Percentiles rank a stretch among this genome's conserved stretches.
These are phyloP conservation scores for Porphyrio hochstetteri DNA, from an alignment of 2,113 vertebrate species.

Conservation along the genomic window DNA sequence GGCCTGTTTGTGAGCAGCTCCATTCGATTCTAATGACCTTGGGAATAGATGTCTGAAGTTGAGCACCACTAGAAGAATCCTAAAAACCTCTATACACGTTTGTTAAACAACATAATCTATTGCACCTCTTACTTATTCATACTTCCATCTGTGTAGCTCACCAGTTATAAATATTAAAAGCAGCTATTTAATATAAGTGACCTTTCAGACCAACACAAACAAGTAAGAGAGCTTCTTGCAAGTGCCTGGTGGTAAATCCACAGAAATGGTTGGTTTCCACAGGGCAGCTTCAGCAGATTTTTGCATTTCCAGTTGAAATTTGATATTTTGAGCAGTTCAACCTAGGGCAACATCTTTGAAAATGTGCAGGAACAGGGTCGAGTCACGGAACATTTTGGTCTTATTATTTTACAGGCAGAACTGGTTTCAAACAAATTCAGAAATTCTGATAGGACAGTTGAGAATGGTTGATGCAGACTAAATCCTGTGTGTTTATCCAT, in stretches of 20 bases:
- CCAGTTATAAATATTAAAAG: not conserved
- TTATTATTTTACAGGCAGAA: not conserved
- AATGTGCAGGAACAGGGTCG: not conserved
- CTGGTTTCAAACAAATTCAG: not conserved
- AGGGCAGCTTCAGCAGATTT: not conserved
- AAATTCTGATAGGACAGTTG: not conserved
- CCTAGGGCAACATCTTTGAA: not conserved
- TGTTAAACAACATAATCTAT: fast-evolving
- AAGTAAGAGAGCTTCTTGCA: not conserved
- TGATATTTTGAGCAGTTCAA: not conserved
- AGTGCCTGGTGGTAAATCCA: not conserved
- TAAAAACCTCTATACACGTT: not conserved
- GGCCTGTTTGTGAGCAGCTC: not conserved
- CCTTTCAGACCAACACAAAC: not conserved
- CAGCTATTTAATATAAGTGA: not conserved
- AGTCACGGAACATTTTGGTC: not conserved
- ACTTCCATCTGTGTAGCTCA: not conserved
- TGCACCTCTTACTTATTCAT: not conserved
- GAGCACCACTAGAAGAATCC: not conserved
- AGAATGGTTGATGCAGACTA: not conserved
- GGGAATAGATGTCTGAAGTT: fast-evolving
- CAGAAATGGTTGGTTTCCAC: not conserved
- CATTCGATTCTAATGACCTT: not conserved
- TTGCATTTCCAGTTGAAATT: not conserved
- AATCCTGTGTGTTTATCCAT: not conserved